These are phyloP conservation scores for Octopus sinensis DNA, from an alignment of 1,140 invertebrate species.

Conservation along the genomic window DNA sequence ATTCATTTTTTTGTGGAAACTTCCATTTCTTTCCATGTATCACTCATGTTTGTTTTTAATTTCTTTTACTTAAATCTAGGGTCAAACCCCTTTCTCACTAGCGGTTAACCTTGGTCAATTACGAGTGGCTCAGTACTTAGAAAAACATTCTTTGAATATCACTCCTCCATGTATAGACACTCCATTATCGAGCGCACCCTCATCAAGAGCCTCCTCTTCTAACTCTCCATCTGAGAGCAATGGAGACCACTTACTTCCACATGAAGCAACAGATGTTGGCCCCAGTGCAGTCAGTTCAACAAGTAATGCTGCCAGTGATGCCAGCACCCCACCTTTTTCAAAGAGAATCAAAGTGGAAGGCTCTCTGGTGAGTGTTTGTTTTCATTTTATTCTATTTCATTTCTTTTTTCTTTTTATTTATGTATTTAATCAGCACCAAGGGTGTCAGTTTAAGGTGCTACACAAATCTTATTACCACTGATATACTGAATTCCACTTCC, in stretches of 20 bases:
- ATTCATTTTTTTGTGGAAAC: no score
- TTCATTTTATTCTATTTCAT: background rate
- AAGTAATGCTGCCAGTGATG: constrained; percentile 1
- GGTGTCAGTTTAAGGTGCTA: no score
- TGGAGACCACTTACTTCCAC: background rate
- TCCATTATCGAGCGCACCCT: background rate
- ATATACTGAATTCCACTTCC: no score
- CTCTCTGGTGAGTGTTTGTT: background rate
- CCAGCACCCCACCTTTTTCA: background rate
- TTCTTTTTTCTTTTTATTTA: no score
- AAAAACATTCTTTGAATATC: background rate
- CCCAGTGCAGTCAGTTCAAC: background rate
- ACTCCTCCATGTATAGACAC: background rate
- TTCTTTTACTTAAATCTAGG: background rate
- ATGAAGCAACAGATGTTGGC: background rate
- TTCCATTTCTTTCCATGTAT: no score
- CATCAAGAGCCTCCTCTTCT: background rate
- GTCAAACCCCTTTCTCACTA: background rate
- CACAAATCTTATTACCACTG: no score
- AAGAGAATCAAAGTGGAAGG: constrained; percentile 2
- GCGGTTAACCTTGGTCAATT: background rate
- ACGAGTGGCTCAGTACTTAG: background rate
- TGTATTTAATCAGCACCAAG: no score
- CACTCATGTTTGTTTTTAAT: background rate
- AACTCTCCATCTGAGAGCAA: background rate